Base-by-base conservation (phyloP, 1,140 invertebrate species). In the Eumeta japonica region DNA sequence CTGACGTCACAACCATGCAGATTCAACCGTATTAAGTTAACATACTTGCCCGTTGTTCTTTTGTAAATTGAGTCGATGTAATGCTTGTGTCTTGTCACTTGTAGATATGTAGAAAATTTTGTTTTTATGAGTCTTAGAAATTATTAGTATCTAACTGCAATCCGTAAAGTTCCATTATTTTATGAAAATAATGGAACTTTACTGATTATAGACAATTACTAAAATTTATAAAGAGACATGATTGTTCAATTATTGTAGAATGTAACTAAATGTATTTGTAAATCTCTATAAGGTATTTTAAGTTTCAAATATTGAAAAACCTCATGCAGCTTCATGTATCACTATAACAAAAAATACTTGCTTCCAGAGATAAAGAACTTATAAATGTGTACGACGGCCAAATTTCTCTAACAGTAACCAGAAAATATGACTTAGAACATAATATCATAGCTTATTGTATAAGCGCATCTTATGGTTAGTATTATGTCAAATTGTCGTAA, bases 371-470 rank as follows among this genome's bases (percentile, higher is more conserved):
- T 35, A 63, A 48, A 37, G 57, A 70, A 55, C 48, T 76, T 28
- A 56, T 76, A 38, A 59, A 45, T 10, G 34, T 71, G 9, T 63
- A 63, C 17, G 51, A 62, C 41, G 70, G 63, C 32, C 58, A 35
- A 28, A 61, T 76, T 3, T 58, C 39, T 12, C 61, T 58, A 27
- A 46, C 58, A 43, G 43, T 75, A 32, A 58, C 46, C 13, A 56
- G 64, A 45, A 66, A 61, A 48, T 58, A 60, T 15, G 49, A 35
- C 29, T 45, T 42, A 31, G 57, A 70, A 45, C 62, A 74, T 34
- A 71, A 65, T 46, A 50, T 76, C 39, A 49, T 46, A 15, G 58
- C 53, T 34, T 58, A 75, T 45, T 77, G 68, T 39, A 57, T 77
- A 16, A 77, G 74, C 40, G 55, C 62, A 11, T 62, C 37, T 16